Percentiles rank a stretch among this genome's conserved stretches.
These are phyloP conservation scores for Clostera curtula DNA, from an alignment of 2,888 invertebrate genomes.

Conservation along the genomic window DNA sequence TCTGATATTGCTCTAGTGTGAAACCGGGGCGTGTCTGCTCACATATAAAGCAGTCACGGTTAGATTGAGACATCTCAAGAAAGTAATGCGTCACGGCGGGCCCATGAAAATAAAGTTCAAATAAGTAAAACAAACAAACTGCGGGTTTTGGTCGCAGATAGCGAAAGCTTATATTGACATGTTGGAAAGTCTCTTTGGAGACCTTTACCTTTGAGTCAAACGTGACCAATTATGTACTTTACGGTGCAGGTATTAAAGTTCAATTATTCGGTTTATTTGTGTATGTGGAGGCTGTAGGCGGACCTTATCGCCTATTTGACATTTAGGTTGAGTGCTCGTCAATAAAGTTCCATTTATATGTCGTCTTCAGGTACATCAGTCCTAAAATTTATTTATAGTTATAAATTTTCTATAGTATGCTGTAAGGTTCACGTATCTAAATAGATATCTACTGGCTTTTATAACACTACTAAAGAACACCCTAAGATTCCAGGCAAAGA, in stretches of 20 bases:
- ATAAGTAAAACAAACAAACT: constrained; percentile 60
- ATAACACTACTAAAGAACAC: too few species aligned
- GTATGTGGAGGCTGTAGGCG: constrained; percentile 36
- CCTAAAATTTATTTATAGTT: constrained; percentile 8
- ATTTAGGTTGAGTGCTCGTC: constrained; percentile 56
- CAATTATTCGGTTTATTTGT: constrained; percentile 8
- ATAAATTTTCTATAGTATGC: too few species aligned
- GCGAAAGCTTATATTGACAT: constrained; percentile 72
- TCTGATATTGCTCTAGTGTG: too few species aligned
- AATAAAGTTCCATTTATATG: constrained; percentile 16
- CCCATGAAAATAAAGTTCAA: constrained; percentile 47
- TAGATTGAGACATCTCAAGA: constrained; percentile 36
- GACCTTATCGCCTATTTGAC: constrained; percentile 51
- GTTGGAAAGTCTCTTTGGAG: constrained; percentile 57
- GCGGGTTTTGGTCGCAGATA: constrained; percentile 59
- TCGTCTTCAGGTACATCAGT: constrained; percentile 21
- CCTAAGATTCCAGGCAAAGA: too few species aligned
- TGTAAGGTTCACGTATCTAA: too few species aligned
- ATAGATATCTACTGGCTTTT: too few species aligned
- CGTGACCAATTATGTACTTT: constrained; percentile 26
- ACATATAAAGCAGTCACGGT: constrained; percentile 11
- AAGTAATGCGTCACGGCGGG: constrained; percentile 35
- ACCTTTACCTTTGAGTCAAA: constrained; percentile 17
- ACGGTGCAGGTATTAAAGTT: constrained; percentile 21
- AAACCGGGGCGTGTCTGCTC: too few species aligned